These are phyloP conservation scores for Andricus grossulariae DNA, from an alignment of 1,140 invertebrate species.

Conservation along the genomic window DNA sequence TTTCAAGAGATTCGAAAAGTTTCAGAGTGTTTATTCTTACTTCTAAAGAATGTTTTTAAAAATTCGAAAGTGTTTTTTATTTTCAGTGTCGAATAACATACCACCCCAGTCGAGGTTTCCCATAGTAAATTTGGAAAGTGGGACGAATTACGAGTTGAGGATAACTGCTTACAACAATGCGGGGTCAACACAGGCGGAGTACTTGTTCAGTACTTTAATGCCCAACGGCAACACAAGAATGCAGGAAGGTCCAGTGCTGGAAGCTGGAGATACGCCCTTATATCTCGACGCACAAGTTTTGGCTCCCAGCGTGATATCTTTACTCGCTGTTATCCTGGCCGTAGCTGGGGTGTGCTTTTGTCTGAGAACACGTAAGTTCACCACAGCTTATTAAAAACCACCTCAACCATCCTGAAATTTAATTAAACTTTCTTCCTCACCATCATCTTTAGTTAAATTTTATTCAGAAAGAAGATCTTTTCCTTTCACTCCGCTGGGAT, in stretches of 20 bases:
- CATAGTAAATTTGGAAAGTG: conserved; percentile 81
- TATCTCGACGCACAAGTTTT: conserved; percentile 75
- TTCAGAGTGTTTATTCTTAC: no score
- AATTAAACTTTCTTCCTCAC: neutral
- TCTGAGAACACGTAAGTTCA: conserved; percentile 75
- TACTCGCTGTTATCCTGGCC: conserved; percentile 74
- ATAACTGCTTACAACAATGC: conserved; percentile 84
- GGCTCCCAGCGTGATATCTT: conserved; percentile 73
- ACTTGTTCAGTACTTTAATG: conserved; percentile 80
- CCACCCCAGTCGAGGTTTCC: conserved; percentile 75
- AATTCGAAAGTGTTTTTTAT: neutral
- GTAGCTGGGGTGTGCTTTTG: conserved; percentile 76
- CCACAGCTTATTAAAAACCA: neutral
- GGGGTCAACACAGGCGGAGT: conserved; percentile 81
- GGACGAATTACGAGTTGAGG: conserved; percentile 80
- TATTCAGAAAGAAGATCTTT: no score
- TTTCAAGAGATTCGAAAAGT: no score
- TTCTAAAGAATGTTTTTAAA: no score
- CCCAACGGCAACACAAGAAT: conserved; percentile 73
- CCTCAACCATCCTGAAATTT: neutral
- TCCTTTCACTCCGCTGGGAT: no score
- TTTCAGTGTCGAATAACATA: conserved; percentile 75
- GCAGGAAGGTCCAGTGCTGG: conserved; percentile 66
- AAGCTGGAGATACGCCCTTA: conserved; percentile 67
- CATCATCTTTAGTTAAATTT: neutral